Evolutionary conservation across 2,113 vertebrate genomes (phyloP).

Genomic region (Azemiops feae): DNA sequence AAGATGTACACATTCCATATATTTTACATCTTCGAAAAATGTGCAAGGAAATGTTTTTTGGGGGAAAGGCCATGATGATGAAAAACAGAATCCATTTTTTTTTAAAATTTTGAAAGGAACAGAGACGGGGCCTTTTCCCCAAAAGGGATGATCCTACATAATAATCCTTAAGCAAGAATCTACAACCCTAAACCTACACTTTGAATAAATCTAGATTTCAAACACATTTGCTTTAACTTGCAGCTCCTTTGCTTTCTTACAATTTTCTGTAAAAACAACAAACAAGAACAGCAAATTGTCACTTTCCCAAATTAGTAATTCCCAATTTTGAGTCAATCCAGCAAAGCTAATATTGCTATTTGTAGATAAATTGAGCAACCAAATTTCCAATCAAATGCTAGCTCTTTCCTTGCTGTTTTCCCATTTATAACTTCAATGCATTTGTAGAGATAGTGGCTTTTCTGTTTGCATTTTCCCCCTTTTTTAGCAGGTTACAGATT

Average conservation of each 20-base stretch:
- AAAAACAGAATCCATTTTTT: not conserved
- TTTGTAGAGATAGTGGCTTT: not conserved
- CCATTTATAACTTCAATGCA: not conserved
- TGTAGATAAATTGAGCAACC: not conserved
- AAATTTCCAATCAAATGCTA: not conserved
- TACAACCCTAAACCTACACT: not conserved
- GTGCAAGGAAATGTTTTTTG: not conserved
- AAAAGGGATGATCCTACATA: not conserved
- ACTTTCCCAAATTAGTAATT: not conserved
- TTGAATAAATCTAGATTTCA: not conserved
- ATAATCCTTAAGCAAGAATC: not conserved
- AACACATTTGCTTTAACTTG: not conserved
- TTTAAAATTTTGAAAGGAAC: not conserved
- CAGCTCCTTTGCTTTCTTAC: not conserved
- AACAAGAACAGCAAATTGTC: not conserved
- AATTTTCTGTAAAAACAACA: not conserved
- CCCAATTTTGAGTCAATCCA: not conserved
- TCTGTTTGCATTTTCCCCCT: not conserved
- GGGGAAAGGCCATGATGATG: too few species aligned
- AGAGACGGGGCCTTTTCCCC: not conserved
- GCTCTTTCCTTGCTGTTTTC: accelerated
- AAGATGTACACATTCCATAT: not conserved
- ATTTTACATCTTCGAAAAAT: not conserved
- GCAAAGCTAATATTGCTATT: not conserved
- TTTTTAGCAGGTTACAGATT: constrained; percentile 5